Conservation (phyloP, 2,113 vertebrate species). For the Eubucco bourcierii region DNA sequence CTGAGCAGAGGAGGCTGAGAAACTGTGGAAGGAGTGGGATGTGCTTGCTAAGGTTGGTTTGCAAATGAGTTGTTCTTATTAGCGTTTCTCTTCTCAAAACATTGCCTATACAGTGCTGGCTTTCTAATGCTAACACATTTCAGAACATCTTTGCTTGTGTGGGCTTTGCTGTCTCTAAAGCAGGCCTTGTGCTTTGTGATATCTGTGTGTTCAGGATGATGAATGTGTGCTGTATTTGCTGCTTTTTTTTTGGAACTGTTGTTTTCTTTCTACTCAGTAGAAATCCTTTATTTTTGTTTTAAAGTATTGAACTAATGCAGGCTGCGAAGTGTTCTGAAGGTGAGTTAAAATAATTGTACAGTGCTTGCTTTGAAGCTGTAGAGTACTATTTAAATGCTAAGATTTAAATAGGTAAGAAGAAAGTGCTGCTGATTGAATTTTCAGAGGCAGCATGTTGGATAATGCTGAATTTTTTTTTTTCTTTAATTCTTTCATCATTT, state of each 20-base stretch:
- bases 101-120: rapidly evolving
- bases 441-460: not conserved
- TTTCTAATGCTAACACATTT: not conserved
- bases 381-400: not conserved
- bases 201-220: rapidly evolving
- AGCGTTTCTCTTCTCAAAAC: not conserved
- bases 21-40: not conserved
- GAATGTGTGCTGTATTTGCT: not conserved
- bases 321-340: not conserved
- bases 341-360: not conserved
- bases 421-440: not conserved
- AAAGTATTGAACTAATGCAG: not conserved
- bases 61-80: not conserved
- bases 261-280: not conserved
- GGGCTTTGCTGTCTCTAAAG: not conserved
- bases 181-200: not conserved
- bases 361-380: not conserved
- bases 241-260: not conserved
- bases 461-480: not conserved
- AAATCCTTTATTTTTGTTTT: not conserved
- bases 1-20: not conserved
- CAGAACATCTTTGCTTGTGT: not conserved
- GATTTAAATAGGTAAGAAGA: not conserved
- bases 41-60: not conserved
- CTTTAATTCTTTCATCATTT: too few species aligned